Evolutionary conservation across 2,113 vertebrate genomes (phyloP).

Genomic region (Forbesichthys papilliferus): DNA sequence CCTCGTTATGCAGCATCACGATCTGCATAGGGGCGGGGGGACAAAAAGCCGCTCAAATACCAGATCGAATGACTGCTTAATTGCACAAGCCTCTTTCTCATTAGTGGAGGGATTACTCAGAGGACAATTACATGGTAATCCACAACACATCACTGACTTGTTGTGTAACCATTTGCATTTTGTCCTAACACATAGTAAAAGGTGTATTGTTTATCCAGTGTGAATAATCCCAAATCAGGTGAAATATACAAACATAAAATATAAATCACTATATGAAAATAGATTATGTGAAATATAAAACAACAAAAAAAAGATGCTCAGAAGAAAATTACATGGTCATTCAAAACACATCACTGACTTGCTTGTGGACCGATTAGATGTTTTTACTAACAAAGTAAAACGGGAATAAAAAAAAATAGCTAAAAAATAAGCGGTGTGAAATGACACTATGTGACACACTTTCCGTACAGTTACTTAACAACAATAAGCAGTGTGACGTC

Average conservation of each 20-base stretch:
- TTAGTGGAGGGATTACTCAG: background rate
- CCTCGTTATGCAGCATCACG: conserved; percentile 85
- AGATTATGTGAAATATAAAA: too few relatives aligned
- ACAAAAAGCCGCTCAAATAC: conserved; percentile 20
- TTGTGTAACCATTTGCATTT: background rate
- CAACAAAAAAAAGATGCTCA: too few relatives aligned
- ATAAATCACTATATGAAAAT: background rate
- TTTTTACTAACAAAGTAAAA: too few relatives aligned
- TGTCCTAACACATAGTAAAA: background rate
- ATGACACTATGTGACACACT: too few relatives aligned
- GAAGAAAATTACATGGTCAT: too few relatives aligned
- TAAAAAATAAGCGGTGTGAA: too few relatives aligned
- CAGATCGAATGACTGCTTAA: conserved; percentile 30
- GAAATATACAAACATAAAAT: background rate
- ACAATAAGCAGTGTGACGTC: too few relatives aligned
- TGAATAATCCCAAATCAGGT: background rate
- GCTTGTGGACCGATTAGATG: too few relatives aligned
- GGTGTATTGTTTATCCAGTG: background rate
- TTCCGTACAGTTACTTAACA: too few relatives aligned
- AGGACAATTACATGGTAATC: background rate
- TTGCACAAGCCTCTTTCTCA: conserved; percentile 19
- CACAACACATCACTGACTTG: background rate
- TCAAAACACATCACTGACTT: too few relatives aligned
- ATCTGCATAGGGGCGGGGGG: conserved; percentile 71
- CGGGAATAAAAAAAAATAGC: too few relatives aligned